These are phyloP conservation scores for Drosophila picticornis DNA, from an alignment of 2,888 invertebrate species.

Conservation along the genomic window DNA sequence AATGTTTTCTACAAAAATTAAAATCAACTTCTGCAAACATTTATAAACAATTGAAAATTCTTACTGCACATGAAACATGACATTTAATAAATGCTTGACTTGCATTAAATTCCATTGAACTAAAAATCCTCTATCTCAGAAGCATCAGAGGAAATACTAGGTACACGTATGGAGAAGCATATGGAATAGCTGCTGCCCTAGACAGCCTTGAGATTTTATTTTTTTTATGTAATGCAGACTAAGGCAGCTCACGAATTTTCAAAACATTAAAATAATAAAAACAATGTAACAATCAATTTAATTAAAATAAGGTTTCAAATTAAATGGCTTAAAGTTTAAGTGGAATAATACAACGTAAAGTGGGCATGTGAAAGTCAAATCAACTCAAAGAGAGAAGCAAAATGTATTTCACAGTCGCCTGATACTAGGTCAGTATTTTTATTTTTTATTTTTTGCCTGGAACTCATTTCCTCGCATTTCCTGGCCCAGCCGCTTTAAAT, in stretches of 20 bases:
- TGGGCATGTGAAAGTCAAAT: conserved; percentile 11
- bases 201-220: conserved; percentile 4
- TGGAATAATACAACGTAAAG: background rate
- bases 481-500: conserved; percentile 38
- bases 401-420: background rate
- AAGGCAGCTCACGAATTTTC: background rate
- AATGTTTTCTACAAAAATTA: conserved; percentile 10
- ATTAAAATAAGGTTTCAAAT: background rate
- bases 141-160: background rate
- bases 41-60: conserved; percentile 11
- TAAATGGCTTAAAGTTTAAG: background rate
- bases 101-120: conserved; percentile 10
- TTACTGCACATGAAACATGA: conserved; percentile 1
- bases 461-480: conserved; percentile 69
- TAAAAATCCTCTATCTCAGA: background rate
- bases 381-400: conserved; percentile 11
- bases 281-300: background rate
- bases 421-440: conserved; percentile 47
- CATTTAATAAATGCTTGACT: conserved; percentile 4
- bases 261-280: background rate
- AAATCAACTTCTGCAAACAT: background rate
- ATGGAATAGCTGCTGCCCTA: background rate
- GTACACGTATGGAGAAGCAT: conserved; percentile 10
- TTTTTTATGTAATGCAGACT: background rate
- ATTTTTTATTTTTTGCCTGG: conserved; percentile 29